phyloP scores from a whole-genome alignment of 2,113 vertebrate species.

The Sigmodon hispidus region DNA sequence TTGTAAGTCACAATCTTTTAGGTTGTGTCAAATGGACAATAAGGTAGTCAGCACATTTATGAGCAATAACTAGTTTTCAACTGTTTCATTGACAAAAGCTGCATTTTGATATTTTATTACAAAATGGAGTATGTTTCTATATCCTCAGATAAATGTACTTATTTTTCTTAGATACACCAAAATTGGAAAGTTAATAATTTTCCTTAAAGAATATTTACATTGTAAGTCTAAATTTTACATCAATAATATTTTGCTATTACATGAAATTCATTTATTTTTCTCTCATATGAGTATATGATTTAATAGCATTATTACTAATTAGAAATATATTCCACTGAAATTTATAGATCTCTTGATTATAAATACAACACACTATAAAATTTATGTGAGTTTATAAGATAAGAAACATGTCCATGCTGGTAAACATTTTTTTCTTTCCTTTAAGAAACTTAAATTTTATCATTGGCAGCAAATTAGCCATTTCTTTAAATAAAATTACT shows the following conservation, averaged over 20 bases:
- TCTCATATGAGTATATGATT: background rate
- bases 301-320: background rate
- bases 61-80: background rate
- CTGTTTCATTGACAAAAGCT: background rate
- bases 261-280: background rate
- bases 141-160: background rate
- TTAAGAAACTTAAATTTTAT: slow-evolving; percentile 18
- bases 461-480: background rate
- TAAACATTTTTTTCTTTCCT: background rate
- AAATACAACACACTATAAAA: background rate
- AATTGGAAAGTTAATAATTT: background rate
- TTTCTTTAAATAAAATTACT: slow-evolving; percentile 1
- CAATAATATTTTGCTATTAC: background rate
- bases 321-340: background rate
- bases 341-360: background rate
- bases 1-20: background rate
- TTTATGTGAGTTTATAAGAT: background rate
- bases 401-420: background rate
- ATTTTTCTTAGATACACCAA: background rate
- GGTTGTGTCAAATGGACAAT: background rate
- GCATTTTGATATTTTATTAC: background rate
- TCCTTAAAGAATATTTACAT: background rate
- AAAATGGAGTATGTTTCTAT: background rate
- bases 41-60: background rate
- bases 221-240: background rate